Evolutionary conservation across 2,888 invertebrate genomes (phyloP).

Genomic region (Leptinotarsa peninsularis): DNA sequence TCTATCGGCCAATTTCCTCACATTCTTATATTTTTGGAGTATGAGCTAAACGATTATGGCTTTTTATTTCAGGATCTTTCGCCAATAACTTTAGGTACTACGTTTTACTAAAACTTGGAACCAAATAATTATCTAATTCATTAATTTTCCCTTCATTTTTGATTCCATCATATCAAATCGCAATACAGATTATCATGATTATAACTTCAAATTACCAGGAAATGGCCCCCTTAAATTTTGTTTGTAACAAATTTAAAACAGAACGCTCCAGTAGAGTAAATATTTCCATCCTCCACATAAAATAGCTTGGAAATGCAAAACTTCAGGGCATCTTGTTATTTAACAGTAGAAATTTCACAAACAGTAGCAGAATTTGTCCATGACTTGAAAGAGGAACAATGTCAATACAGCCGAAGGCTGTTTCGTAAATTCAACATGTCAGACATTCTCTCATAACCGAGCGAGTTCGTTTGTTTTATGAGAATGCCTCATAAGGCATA

Average conservation of each 20-base stretch:
- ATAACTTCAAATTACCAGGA: not conserved
- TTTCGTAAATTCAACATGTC: slow-evolving; percentile 28
- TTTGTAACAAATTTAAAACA: not conserved
- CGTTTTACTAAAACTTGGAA: too few species aligned
- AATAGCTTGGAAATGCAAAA: not conserved
- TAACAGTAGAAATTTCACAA: slow-evolving; percentile 11
- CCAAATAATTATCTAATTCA: too few species aligned
- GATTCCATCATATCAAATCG: too few species aligned
- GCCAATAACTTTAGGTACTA: too few species aligned
- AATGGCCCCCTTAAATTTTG: not conserved
- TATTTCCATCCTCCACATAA: not conserved
- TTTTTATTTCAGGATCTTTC: too few species aligned
- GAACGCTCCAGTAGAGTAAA: not conserved
- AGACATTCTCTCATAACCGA: slow-evolving; percentile 28
- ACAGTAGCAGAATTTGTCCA: slow-evolving; percentile 17
- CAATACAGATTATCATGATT: too few species aligned
- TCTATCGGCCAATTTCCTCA: too few species aligned
- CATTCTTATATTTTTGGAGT: too few species aligned
- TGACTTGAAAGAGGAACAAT: slow-evolving; percentile 9
- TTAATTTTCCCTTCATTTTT: too few species aligned
- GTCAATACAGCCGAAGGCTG: slow-evolving; percentile 5
- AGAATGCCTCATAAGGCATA: slow-evolving; percentile 24
- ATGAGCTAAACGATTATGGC: too few species aligned
- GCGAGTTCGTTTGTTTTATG: slow-evolving; percentile 27
- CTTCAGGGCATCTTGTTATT: slow-evolving; percentile 5